A percentile compares a stretch with the other conserved stretches of the same genome.
These are phyloP conservation scores for Linnaemya tessellans DNA, from an alignment of 2,888 invertebrate genomes.

Conservation along the genomic window DNA sequence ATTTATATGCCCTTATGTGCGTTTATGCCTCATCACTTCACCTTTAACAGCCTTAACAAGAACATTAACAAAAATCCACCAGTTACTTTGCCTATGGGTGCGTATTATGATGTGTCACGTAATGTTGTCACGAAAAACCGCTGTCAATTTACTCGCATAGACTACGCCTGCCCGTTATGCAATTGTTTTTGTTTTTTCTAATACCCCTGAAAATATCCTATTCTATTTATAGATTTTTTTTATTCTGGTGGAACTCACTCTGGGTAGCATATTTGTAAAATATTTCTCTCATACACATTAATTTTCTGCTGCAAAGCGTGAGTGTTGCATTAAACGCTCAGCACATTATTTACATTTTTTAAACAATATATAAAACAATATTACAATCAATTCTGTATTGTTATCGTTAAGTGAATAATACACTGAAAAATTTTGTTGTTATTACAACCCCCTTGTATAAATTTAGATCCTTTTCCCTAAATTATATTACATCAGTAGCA, in stretches of 20 bases:
- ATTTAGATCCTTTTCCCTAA: too few species aligned
- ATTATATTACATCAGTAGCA: too few species aligned
- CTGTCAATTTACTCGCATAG: not conserved
- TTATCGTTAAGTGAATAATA: too few species aligned
- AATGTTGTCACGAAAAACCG: not conserved
- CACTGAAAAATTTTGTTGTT: too few species aligned
- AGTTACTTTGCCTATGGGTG: not conserved
- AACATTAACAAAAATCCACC: not conserved
- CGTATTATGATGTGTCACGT: conserved; percentile 32
- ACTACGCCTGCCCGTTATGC: not conserved
- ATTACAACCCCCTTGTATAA: too few species aligned
- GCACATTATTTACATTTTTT: too few species aligned
- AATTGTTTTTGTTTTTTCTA: not conserved
- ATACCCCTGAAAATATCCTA: not conserved
- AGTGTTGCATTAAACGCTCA: too few species aligned
- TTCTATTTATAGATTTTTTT: conserved; percentile 2
- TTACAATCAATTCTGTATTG: too few species aligned
- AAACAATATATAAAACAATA: too few species aligned
- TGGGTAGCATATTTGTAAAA: too few species aligned
- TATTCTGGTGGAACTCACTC: not conserved
- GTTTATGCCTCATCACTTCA: not conserved
- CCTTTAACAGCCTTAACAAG: not conserved
- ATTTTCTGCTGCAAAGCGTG: too few species aligned
- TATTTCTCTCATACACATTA: too few species aligned
- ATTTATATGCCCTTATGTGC: not conserved